Evolutionary conservation across 2,113 vertebrate species (phyloP).

Genomic region (Cyrtonyx montezumae): DNA sequence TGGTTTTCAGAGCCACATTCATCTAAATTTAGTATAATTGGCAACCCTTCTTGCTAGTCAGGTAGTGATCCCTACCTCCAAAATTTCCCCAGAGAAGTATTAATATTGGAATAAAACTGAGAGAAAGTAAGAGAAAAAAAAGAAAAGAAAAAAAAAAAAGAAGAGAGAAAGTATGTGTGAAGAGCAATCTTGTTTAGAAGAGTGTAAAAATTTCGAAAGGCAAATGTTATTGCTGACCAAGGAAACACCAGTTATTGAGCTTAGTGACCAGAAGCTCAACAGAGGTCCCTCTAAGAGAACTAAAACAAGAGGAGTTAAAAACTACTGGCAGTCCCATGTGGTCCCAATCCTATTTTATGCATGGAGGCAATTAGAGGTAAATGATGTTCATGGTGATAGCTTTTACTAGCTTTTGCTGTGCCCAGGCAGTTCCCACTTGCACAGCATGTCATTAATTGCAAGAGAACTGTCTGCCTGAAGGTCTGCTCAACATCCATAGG

Average conservation of each 20-base stretch:
- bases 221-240: background rate
- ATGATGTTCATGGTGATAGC: background rate
- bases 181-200: background rate
- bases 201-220: background rate
- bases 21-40: background rate
- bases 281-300: background rate
- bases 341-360: background rate
- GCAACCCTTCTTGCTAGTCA: background rate
- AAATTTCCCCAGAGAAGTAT: background rate
- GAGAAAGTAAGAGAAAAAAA: background rate
- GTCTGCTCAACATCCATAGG: slow-evolving; percentile 9
- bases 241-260: background rate
- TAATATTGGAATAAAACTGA: background rate
- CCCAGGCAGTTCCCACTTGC: background rate
- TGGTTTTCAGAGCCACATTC: background rate
- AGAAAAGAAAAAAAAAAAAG: no score
- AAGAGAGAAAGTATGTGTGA: background rate
- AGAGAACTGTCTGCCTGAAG: slow-evolving; percentile 39
- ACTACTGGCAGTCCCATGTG: background rate
- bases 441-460: slow-evolving; percentile 29
- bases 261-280: background rate
- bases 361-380: background rate
- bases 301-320: background rate
- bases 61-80: background rate
- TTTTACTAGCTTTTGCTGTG: slow-evolving; percentile 37